A percentile compares a stretch with the other conserved stretches of the same genome.
Conservation (phyloP, 2,888 invertebrate genomes). For the Stenoptilia bipunctidactyla region DNA sequence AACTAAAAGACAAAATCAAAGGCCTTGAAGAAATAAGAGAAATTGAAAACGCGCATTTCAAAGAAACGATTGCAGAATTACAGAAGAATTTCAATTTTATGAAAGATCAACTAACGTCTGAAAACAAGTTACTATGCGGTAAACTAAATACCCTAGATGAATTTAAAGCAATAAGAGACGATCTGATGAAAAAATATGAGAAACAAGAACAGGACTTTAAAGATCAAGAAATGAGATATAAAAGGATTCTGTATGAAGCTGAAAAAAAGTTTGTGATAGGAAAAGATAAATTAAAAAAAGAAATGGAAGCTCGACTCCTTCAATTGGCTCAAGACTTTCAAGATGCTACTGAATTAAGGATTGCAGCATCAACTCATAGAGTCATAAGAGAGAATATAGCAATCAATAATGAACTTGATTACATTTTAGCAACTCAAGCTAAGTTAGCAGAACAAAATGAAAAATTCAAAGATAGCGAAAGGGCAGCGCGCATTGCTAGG, state of each 20-base stretch:
- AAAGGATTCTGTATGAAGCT: slow-evolving; percentile 82
- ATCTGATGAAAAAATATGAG: slow-evolving; percentile 86
- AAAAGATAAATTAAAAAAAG: slow-evolving; percentile 86
- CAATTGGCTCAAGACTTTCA: slow-evolving; percentile 88
- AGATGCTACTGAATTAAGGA: slow-evolving; percentile 86
- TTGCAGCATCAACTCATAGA: slow-evolving; percentile 90
- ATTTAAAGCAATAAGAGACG: slow-evolving; percentile 86
- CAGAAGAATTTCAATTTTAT: slow-evolving; percentile 80
- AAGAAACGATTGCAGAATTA: slow-evolving; percentile 76
- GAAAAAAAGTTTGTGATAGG: slow-evolving; percentile 82
- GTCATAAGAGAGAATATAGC: slow-evolving; percentile 88
- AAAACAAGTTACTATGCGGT: slow-evolving; percentile 87
- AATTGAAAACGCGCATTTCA: slow-evolving; percentile 75
- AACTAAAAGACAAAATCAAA: slow-evolving; percentile 77
- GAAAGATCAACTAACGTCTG: slow-evolving; percentile 88
- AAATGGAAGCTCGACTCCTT: slow-evolving; percentile 85
- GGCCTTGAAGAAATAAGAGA: slow-evolving; percentile 80
- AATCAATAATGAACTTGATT: slow-evolving; percentile 82
- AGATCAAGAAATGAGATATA: slow-evolving; percentile 83
- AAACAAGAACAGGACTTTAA: slow-evolving; percentile 81
- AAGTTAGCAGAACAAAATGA: slow-evolving; percentile 74
- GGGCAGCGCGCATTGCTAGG: slow-evolving; percentile 60
- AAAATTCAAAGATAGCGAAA: slow-evolving; percentile 70
- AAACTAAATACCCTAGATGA: slow-evolving; percentile 92
- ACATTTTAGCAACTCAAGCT: slow-evolving; percentile 73